A percentile compares a stretch with the other conserved stretches of the same genome.
phyloP scores from a whole-genome alignment of 2,797 vertebrate species.

The Silurus aristotelis region DNA sequence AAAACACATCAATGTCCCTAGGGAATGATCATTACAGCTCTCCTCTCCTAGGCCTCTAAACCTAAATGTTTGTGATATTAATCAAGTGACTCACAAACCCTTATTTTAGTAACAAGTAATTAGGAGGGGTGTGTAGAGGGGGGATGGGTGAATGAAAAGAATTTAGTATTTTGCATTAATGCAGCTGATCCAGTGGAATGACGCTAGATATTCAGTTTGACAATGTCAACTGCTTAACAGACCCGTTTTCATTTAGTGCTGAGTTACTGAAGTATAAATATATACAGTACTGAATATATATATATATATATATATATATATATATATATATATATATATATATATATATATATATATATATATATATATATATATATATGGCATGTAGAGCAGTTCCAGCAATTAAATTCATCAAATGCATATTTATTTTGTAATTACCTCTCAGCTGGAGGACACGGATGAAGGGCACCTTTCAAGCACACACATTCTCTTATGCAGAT shows the following conservation, averaged over 20 bases:
- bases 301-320: constrained; percentile 11
- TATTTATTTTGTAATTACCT: constrained; percentile 54
- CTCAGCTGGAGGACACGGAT: constrained; percentile 47
- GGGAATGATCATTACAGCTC: constrained; percentile 60
- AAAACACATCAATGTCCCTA: constrained; percentile 48
- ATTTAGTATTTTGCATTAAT: constrained; percentile 25
- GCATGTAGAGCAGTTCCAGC: constrained; percentile 36
- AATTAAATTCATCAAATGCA: constrained; percentile 55
- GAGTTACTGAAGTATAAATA: background rate
- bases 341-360: background rate
- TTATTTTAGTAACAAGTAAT: constrained; percentile 47
- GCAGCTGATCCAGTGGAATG: background rate
- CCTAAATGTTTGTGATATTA: constrained; percentile 54
- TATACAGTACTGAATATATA: background rate
- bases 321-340: background rate
- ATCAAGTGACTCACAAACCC: constrained; percentile 51
- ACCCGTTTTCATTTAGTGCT: background rate
- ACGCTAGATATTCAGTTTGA: background rate
- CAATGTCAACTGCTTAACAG: background rate
- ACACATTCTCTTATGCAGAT: constrained; percentile 50
- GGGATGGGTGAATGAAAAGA: constrained; percentile 20
- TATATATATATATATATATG: background rate
- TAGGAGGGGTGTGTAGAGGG: background rate
- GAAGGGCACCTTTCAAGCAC: constrained; percentile 43
- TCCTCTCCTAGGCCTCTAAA: constrained; percentile 49